Evolutionary conservation across 2,797 vertebrate genomes (phyloP), one percentile per base, ranked within the genome.

Genomic region (Sandelia bainsii): DNA sequence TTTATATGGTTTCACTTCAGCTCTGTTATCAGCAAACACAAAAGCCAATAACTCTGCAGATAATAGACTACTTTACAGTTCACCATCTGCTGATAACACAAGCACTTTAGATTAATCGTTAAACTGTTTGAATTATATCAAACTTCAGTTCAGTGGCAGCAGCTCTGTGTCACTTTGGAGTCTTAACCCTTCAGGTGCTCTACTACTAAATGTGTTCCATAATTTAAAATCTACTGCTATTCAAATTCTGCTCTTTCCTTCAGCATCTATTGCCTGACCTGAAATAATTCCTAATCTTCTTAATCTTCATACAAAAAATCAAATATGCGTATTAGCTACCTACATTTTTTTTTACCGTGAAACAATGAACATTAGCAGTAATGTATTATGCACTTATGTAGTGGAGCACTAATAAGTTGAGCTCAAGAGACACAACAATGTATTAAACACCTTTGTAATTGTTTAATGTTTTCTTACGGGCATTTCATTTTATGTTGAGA

Each of bases 391-490:
- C 42, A 53, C 6, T 17, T 2, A 29, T 34, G 27, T 19, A 34
- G 16, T 51, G 48, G 20, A 62, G n/a, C 12, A 72, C 19, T 20
- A 40, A 54, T 42, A 63, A 48, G 4, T 23, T 5, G 3, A 52
- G 9, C n/a, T 61, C 9, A 63, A 49, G 13, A 32, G 13, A 32
- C 17, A 71, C 56, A 64, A 50, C n/a, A 53, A 27, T 9, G 19
- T 32, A 69, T 45, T 23, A 23, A 16, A 58, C 14, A 40, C 19
- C 8, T 9, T 19, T 8, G 5, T 8, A 50, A 19, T 42, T 48
- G 59, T 71, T 60, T 27, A 5, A 53, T 8, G 9, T 59, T 67
- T 60, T 62, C 22, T 63, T 12, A 22, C 46, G n/a, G 19, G n/a
- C 27, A 20, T 37, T 6, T 39, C 14, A 37, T 7, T 48, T 4